These are phyloP conservation scores for Eremophila alpestris DNA, from an alignment of 2,797 vertebrate species.

Conservation along the genomic window DNA sequence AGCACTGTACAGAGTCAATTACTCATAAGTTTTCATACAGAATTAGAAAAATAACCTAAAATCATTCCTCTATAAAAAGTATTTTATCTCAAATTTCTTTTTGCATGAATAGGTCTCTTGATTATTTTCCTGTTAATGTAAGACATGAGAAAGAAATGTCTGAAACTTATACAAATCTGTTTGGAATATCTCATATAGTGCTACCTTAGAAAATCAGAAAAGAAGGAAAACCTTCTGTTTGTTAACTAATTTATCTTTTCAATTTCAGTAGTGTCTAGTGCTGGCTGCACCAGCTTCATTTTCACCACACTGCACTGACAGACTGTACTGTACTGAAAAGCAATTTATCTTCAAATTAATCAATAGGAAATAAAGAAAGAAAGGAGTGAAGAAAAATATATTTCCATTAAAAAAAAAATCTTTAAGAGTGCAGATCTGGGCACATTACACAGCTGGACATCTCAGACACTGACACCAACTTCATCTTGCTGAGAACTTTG, in stretches of 20 bases:
- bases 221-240: not conserved
- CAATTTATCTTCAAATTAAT: conserved; percentile 10
- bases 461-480: not conserved
- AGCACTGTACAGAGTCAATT: not conserved
- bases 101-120: not conserved
- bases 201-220: not conserved
- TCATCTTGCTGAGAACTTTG: not conserved
- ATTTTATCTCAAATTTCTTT: not conserved
- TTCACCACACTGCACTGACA: not conserved
- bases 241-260: not conserved
- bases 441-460: not conserved
- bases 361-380: not conserved
- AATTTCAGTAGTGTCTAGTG: not conserved
- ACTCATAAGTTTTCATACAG: not conserved
- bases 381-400: not conserved
- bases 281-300: not conserved
- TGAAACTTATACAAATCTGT: not conserved
- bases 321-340: not conserved
- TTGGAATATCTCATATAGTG: not conserved
- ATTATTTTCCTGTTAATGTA: not conserved
- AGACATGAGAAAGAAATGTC: not conserved
- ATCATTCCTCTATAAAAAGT: not conserved
- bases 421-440: not conserved
- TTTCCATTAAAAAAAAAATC: not conserved
- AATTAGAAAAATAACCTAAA: not conserved